Evolutionary conservation across 2,797 vertebrate species (phyloP).

Genomic region (Mormyrops attenuatus): DNA sequence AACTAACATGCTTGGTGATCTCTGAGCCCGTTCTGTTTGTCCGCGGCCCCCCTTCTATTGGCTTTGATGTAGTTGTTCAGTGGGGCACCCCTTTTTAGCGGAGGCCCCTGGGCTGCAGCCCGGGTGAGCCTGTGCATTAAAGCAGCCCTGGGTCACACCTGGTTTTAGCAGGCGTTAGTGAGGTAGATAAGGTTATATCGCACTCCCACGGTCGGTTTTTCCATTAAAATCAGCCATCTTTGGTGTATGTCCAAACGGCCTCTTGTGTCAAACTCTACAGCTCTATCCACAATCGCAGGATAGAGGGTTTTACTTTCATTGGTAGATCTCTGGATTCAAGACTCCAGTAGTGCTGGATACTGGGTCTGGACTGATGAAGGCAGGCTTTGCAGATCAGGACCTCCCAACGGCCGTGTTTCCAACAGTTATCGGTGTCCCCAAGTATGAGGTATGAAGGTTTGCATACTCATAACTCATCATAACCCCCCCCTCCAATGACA

Average conservation of each 20-base stretch:
- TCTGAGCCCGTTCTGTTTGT: neutral
- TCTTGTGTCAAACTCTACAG: neutral
- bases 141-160: no score
- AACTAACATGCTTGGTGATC: neutral
- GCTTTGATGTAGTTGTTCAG: no score
- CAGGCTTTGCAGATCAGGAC: constrained; percentile 64
- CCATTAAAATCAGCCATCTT: neutral
- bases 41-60: no score
- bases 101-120: no score
- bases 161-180: no score
- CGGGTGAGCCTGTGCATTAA: no score
- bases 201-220: neutral
- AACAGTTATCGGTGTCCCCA: constrained; percentile 62
- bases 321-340: constrained; percentile 48
- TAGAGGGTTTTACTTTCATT: neutral
- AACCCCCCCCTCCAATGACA: neutral
- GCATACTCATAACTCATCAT: neutral
- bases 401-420: constrained; percentile 58
- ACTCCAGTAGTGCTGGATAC: constrained; percentile 63
- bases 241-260: neutral
- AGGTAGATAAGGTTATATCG: no score
- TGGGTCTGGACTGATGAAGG: constrained; percentile 67
- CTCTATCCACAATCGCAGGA: neutral
- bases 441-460: constrained; percentile 57
- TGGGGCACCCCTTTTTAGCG: no score